These are phyloP conservation scores for Epicampocera succincta DNA, from an alignment of 2,888 invertebrate species.

Conservation along the genomic window DNA sequence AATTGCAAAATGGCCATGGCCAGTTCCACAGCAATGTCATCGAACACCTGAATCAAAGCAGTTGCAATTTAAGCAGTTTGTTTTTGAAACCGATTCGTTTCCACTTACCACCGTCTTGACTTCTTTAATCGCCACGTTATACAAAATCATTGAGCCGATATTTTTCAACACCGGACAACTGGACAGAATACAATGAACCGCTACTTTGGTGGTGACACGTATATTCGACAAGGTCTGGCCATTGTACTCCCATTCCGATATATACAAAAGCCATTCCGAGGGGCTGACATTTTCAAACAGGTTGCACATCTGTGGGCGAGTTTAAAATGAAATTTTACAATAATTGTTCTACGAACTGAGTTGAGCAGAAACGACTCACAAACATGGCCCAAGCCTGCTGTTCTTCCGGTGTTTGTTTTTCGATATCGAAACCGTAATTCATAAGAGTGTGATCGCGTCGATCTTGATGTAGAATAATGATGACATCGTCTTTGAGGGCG, in stretches of 20 bases:
- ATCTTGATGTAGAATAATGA: conserved; percentile 94
- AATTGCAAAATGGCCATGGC: conserved; percentile 95
- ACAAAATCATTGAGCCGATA: conserved; percentile 91
- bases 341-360: neutral
- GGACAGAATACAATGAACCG: conserved; percentile 91
- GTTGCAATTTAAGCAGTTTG: no score
- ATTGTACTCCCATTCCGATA: conserved; percentile 93
- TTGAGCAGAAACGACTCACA: conserved; percentile 83
- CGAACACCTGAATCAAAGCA: conserved; percentile 87
- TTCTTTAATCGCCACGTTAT: conserved; percentile 97
- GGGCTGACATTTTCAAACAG: conserved; percentile 94
- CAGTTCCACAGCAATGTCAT: conserved; percentile 95
- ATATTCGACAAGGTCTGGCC: conserved; percentile 92
- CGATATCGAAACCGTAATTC: conserved; percentile 92
- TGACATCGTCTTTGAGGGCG: conserved; percentile 93
- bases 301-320: conserved; percentile 88
- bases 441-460: conserved; percentile 93
- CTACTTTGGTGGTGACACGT: conserved; percentile 94
- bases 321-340: neutral
- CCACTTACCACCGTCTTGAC: conserved; percentile 97
- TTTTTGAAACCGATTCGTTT: no score
- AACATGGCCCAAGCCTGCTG: conserved; percentile 91
- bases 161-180: conserved; percentile 88
- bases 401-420: conserved; percentile 87
- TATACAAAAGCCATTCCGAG: conserved; percentile 96